Evolutionary conservation across 2,888 invertebrate genomes (phyloP).

Genomic region (Brenthis daphne): DNA sequence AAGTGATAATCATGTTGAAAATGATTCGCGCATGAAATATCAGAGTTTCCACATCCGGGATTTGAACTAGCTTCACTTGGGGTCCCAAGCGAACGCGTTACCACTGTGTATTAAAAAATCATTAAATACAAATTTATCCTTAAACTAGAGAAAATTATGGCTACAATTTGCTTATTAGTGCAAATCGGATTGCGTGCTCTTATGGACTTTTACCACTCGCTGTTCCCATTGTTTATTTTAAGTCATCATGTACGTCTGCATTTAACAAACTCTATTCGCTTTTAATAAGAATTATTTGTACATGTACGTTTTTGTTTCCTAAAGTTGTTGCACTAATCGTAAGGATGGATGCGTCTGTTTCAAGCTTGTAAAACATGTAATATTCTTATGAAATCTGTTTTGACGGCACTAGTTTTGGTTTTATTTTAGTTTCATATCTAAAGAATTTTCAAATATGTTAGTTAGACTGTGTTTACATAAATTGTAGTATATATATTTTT

Average conservation of each 20-base stretch:
- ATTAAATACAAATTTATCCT: not conserved
- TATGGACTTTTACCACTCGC: slow-evolving; percentile 27
- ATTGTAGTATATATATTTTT: too few species aligned
- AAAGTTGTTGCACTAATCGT: slow-evolving; percentile 21
- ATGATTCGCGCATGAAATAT: too few species aligned
- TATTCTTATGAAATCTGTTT: slow-evolving; percentile 28
- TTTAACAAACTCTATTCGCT: slow-evolving; percentile 13
- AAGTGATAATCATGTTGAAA: too few species aligned
- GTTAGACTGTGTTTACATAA: too few species aligned
- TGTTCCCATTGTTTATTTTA: slow-evolving; percentile 32
- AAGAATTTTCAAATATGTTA: too few species aligned
- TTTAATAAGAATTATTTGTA: slow-evolving; percentile 20
- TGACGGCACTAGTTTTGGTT: not conserved
- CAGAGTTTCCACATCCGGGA: too few species aligned
- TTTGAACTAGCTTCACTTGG: too few species aligned
- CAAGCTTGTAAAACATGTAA: slow-evolving; percentile 29
- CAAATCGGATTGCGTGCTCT: slow-evolving; percentile 39
- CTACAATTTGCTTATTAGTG: slow-evolving; percentile 36
- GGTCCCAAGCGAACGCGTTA: too few species aligned
- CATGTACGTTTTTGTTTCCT: slow-evolving; percentile 2
- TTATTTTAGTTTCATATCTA: not conserved
- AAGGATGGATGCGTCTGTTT: slow-evolving; percentile 33
- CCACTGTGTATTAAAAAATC: not conserved
- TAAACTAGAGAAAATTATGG: slow-evolving; percentile 17
- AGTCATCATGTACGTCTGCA: not conserved